Percentiles rank a stretch among this genome's conserved stretches.
These are phyloP conservation scores for Megaceryle maxima DNA, from an alignment of 2,113 vertebrate genomes.

Conservation along the genomic window DNA sequence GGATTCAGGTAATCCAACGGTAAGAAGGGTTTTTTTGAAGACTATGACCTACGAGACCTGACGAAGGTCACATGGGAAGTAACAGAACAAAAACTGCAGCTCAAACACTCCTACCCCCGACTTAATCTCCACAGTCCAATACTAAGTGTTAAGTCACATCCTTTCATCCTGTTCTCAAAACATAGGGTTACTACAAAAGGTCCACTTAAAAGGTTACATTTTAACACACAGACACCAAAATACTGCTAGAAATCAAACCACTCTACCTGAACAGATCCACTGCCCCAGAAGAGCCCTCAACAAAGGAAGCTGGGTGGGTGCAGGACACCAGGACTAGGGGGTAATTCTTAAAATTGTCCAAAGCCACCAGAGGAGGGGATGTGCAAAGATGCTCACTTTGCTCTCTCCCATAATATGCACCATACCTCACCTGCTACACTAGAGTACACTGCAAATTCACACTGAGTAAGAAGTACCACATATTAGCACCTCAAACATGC, in stretches of 20 bases:
- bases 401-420: not conserved
- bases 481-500: not conserved
- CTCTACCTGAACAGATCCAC: not conserved
- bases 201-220: not conserved
- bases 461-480: not conserved
- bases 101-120: not conserved
- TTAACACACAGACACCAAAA: not conserved
- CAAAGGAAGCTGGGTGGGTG: not conserved
- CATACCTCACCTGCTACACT: not conserved
- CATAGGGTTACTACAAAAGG: not conserved
- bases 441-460: not conserved
- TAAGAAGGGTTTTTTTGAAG: not conserved
- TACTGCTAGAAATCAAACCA: not conserved
- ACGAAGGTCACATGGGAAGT: slow-evolving; percentile 43
- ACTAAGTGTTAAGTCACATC: not conserved
- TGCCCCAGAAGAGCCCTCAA: not conserved
- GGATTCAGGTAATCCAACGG: not conserved
- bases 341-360: not conserved
- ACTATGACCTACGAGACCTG: not conserved
- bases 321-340: not conserved
- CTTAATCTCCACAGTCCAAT: not conserved
- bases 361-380: not conserved
- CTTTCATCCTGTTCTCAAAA: not conserved
- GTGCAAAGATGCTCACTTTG: not conserved
- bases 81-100: slow-evolving; percentile 17